Percentiles rank a stretch among this genome's conserved stretches.
These are phyloP conservation scores for Galagoides demidoff DNA, from an alignment of 2,797 vertebrate genomes.

Conservation along the genomic window DNA sequence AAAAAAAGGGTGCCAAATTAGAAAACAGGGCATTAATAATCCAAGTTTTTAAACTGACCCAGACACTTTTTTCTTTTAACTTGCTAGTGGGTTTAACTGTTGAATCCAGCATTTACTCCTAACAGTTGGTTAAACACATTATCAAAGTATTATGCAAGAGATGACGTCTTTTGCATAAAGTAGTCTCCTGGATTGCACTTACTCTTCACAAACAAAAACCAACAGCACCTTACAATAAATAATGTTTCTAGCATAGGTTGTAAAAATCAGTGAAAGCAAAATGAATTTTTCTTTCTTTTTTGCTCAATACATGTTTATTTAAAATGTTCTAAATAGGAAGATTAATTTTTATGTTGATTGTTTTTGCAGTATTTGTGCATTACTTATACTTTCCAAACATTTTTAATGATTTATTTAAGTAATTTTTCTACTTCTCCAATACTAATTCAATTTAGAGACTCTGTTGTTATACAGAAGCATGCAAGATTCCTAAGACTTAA, in stretches of 20 bases:
- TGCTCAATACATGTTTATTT: too few species aligned
- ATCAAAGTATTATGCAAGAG: constrained; percentile 2
- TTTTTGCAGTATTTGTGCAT: too few species aligned
- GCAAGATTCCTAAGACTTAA: too few species aligned
- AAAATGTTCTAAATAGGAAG: too few species aligned
- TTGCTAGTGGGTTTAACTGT: neutral
- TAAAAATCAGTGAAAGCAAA: neutral
- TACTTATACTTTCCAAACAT: too few species aligned
- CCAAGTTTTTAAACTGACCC: neutral
- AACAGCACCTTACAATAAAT: neutral
- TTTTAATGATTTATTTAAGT: too few species aligned
- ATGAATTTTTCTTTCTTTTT: neutral
- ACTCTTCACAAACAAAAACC: neutral
- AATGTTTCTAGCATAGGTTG: neutral
- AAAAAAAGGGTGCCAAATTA: constrained; percentile 57
- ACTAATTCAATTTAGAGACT: too few species aligned
- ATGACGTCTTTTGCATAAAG: neutral
- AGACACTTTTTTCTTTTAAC: neutral
- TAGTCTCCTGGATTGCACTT: neutral
- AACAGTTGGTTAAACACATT: neutral
- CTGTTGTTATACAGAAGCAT: too few species aligned
- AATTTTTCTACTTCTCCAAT: too few species aligned
- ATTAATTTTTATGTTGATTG: too few species aligned
- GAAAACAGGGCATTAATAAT: constrained; percentile 30
- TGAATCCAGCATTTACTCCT: neutral